Evolutionary conservation across 2,888 invertebrate species (phyloP).

Genomic region (Catocala sponsa): DNA sequence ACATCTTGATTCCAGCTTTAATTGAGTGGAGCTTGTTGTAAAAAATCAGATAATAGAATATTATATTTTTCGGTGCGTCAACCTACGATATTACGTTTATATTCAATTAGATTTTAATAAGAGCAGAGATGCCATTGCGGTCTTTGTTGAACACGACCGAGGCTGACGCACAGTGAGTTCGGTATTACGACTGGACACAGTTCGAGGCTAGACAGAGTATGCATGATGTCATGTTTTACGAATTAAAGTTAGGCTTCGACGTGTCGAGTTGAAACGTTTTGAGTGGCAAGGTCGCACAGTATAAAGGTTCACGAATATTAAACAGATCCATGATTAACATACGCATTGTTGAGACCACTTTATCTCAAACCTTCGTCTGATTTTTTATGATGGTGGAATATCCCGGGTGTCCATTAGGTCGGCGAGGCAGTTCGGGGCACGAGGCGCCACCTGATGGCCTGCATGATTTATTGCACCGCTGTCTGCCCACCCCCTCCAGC

Average conservation of each 20-base stretch:
- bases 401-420: slow-evolving; percentile 11
- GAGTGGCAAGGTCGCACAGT: background rate
- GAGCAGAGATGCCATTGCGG: too few species aligned
- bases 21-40: slow-evolving; percentile 1
- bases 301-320: background rate
- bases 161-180: too few species aligned
- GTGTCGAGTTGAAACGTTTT: background rate
- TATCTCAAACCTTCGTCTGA: slow-evolving; percentile 8
- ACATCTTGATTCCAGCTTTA: background rate
- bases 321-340: background rate
- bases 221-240: too few species aligned
- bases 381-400: slow-evolving; percentile 6
- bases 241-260: background rate
- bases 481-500: background rate
- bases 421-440: slow-evolving; percentile 4
- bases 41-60: background rate
- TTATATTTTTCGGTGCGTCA: too few species aligned
- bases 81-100: too few species aligned
- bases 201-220: too few species aligned
- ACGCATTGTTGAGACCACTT: slow-evolving; percentile 1
- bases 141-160: too few species aligned
- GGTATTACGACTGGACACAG: too few species aligned
- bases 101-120: too few species aligned
- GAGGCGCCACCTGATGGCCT: slow-evolving; percentile 19
- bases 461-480: slow-evolving; percentile 23